Base-by-base conservation (phyloP, 2,797 vertebrate genomes). In the Xenentodon cancila region DNA sequence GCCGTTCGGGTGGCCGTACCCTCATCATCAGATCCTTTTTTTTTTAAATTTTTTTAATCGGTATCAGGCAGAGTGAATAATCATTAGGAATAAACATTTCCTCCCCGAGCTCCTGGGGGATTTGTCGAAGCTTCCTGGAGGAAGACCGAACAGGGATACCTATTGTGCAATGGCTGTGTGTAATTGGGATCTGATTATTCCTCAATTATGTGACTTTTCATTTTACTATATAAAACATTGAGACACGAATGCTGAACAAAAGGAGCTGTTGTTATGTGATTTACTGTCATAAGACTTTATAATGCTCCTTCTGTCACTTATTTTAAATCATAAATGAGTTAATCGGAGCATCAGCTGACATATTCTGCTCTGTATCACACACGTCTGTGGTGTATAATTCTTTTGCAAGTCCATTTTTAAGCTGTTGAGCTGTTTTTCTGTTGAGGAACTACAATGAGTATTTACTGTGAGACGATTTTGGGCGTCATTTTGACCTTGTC, bases 121-220 rank as follows among this genome's bases (percentile, higher is more conserved):
- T 11, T 64, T 64, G 66, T 90, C 87, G 87, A 40, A 85, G 87
- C 75, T 76, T 83, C 57, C 72, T 61, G 20, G 62, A 75, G 76
- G 64, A 60, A 53, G 66, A 64, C 44, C n/a, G 57, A 64, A 59
- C 21, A 17, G 71, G 71, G 58, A 64, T 55, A 68, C 74, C 60
- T 67, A 73, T 54, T 75, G 64, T 42, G 50, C 58, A 47, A 51
- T 48, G 0, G 5, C 60, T 37, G 50, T 72, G 48, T 37, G 21
- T 53, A 40, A 45, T 40, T 53, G 49, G 67, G 63, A 61, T 50
- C 58, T 66, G 82, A 72, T 76, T 84, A 53, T 82, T 65, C 71
- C 50, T 59, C 66, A 85, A 80, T 82, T 81, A 77, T 49, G 22
- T 45, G 59, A 27, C 47, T 27, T 27, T n/a, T 68, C 65, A 19